These are phyloP conservation scores for Brachyalestes nurse DNA, from an alignment of 2,797 vertebrate genomes.

Conservation along the genomic window DNA sequence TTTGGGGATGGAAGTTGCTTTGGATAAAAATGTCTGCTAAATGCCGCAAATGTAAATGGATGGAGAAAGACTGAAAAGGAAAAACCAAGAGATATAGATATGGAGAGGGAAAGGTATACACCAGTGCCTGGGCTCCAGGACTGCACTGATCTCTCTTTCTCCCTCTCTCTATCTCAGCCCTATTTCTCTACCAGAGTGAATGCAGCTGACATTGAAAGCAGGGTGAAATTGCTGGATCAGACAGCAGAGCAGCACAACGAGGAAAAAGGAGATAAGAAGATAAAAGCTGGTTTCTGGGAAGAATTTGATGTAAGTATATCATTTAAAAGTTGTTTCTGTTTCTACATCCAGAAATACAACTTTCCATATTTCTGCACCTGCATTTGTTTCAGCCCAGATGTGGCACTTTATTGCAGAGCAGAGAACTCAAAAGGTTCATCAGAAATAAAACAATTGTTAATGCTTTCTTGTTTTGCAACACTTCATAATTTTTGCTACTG, in stretches of 20 bases:
- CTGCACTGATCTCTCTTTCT: neutral
- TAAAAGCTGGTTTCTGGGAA: slow-evolving; percentile 97
- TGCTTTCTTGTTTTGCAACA: too few species aligned
- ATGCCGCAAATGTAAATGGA: too few species aligned
- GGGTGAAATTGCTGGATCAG: slow-evolving; percentile 89
- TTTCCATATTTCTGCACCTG: neutral
- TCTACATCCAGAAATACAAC: neutral
- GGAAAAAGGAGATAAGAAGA: slow-evolving; percentile 74
- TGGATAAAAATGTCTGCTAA: too few species aligned
- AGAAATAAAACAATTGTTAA: too few species aligned
- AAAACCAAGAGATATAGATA: too few species aligned
- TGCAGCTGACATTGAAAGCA: slow-evolving; percentile 90
- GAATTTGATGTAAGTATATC: slow-evolving; percentile 90
- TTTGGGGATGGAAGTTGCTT: too few species aligned
- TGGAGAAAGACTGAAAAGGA: too few species aligned
- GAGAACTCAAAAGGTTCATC: neutral
- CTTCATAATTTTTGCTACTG: too few species aligned
- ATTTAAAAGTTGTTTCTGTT: neutral
- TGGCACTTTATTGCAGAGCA: neutral
- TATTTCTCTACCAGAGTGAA: slow-evolving; percentile 93
- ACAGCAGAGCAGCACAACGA: slow-evolving; percentile 71
- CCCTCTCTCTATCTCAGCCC: slow-evolving; percentile 75
- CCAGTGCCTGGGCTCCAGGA: too few species aligned
- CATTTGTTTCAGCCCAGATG: neutral
- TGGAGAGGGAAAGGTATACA: too few species aligned